Percentiles rank a stretch among this genome's conserved stretches.
Conservation (phyloP, 2,113 vertebrate species). For the Apaloderma vittatum region DNA sequence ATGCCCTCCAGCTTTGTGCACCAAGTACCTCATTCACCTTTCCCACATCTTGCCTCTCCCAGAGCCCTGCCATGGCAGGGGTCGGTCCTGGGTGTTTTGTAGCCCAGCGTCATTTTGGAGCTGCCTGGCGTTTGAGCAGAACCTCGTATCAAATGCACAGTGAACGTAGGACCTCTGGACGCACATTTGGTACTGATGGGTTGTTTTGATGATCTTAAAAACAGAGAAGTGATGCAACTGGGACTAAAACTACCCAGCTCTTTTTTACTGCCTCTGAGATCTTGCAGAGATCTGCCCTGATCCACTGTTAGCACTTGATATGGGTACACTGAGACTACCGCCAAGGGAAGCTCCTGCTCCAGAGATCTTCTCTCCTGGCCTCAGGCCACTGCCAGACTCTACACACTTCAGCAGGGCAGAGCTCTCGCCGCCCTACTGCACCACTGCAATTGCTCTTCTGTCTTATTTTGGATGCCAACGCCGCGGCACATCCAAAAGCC, state of each 20-base stretch:
- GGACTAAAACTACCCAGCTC: neutral
- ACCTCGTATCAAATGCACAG: fast-evolving
- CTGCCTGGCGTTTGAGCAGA: neutral
- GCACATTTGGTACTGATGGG: neutral
- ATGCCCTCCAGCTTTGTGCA: neutral
- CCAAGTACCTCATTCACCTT: neutral
- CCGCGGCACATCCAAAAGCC: neutral
- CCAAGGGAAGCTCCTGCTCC: neutral
- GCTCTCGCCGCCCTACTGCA: neutral
- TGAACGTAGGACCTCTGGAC: neutral
- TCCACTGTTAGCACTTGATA: neutral
- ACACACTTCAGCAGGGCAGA: neutral
- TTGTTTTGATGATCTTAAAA: neutral
- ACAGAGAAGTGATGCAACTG: neutral
- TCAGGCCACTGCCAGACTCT: neutral
- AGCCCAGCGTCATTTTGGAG: neutral
- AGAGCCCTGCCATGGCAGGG: fast-evolving
- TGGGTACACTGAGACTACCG: neutral
- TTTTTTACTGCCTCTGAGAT: neutral
- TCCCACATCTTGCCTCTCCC: neutral
- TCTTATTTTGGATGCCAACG: neutral
- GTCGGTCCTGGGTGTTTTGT: neutral
- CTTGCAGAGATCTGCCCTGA: neutral
- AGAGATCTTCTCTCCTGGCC: neutral
- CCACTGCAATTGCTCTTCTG: neutral